Percentiles rank a stretch among this genome's conserved stretches.
These are phyloP conservation scores for Machaerirhynchus nigripectus DNA, from an alignment of 2,113 vertebrate species.

Conservation along the genomic window DNA sequence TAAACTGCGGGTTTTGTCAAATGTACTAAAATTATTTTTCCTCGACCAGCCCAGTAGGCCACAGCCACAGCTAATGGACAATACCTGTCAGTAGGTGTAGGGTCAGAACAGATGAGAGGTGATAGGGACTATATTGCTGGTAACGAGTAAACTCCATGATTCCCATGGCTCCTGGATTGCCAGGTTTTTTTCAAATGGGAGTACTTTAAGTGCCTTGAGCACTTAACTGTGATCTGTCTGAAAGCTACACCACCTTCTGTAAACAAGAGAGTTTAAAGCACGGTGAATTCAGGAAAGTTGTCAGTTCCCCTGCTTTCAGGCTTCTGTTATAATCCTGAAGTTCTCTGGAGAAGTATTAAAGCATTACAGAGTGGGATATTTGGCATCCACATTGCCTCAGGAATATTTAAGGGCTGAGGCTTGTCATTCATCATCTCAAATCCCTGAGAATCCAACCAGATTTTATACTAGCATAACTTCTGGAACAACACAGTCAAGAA, in stretches of 20 bases:
- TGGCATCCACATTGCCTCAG: background rate
- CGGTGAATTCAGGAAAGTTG: background rate
- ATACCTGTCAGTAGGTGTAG: background rate
- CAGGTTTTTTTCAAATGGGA: background rate
- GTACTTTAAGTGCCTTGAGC: background rate
- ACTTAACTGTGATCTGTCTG: background rate
- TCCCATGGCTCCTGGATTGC: background rate
- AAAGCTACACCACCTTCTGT: background rate
- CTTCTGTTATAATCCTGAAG: background rate
- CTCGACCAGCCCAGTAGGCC: background rate
- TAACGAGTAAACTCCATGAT: background rate
- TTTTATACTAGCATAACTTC: background rate
- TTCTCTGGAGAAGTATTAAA: background rate
- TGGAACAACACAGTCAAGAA: background rate
- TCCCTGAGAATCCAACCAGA: background rate
- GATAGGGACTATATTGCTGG: background rate
- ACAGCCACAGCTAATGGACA: background rate
- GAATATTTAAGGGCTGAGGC: background rate
- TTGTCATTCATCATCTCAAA: background rate
- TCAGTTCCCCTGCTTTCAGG: background rate
- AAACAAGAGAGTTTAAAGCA: background rate
- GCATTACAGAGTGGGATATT: background rate
- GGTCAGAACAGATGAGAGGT: background rate
- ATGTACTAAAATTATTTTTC: background rate
- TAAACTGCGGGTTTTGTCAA: background rate